Conservation (phyloP, 2,113 vertebrate species). For the Indicator indicator region DNA sequence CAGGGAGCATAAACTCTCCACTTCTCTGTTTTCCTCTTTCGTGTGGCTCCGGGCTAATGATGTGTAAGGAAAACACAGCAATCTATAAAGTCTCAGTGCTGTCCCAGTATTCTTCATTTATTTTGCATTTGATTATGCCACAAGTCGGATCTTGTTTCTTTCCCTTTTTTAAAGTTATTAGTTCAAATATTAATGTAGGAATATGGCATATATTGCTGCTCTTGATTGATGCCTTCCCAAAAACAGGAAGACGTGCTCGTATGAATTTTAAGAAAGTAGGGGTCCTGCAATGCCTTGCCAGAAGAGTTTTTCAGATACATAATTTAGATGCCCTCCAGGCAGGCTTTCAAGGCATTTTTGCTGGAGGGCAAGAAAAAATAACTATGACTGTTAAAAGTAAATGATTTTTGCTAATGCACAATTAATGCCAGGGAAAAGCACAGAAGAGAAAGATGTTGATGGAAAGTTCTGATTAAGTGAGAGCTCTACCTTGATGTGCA, state of each 20-base stretch:
- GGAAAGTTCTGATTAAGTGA: slow-evolving; percentile 94
- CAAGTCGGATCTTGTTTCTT: slow-evolving; percentile 94
- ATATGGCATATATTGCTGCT: slow-evolving; percentile 93
- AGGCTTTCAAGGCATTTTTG: slow-evolving; percentile 99
- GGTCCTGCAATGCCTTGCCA: slow-evolving; percentile 95
- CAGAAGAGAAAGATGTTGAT: slow-evolving; percentile 87
- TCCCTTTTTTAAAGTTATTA: slow-evolving; percentile 98
- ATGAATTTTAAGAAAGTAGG: slow-evolving; percentile 97
- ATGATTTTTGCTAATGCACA: slow-evolving; percentile 99
- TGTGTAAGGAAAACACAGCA: slow-evolving; percentile 92
- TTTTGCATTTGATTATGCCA: slow-evolving; percentile 99
- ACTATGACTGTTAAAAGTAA: slow-evolving; percentile 99
- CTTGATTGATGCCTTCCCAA: slow-evolving; percentile 99
- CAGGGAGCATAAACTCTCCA: slow-evolving; percentile 89
- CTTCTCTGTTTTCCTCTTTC: slow-evolving; percentile 92
- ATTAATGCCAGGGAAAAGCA: slow-evolving; percentile 96
- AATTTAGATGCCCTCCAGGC: slow-evolving; percentile 99
- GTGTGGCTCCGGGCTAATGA: slow-evolving; percentile 95
- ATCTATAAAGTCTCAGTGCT: slow-evolving; percentile 86
- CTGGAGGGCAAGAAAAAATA: slow-evolving; percentile 99
- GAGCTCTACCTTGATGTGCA: slow-evolving; percentile 85
- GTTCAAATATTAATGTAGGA: slow-evolving; percentile 99
- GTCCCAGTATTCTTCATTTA: slow-evolving; percentile 98
- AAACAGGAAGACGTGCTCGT: slow-evolving; percentile 96
- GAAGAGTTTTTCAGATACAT: slow-evolving; percentile 99